Evolutionary conservation across 2,113 vertebrate species (phyloP).

Genomic region (Lasiurus cinereus): DNA sequence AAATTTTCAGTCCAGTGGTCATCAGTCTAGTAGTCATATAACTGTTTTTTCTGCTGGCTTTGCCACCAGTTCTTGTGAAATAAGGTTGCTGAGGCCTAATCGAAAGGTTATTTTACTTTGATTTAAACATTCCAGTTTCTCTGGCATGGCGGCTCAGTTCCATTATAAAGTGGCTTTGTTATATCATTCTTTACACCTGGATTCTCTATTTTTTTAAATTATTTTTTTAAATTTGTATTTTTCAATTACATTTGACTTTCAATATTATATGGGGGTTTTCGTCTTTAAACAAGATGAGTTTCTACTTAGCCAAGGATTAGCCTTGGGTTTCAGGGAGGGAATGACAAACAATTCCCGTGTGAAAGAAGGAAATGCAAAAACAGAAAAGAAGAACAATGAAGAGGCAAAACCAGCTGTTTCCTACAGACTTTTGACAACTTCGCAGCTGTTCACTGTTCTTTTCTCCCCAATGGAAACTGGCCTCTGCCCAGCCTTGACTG

Average conservation of each 20-base stretch:
- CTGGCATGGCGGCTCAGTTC: background rate
- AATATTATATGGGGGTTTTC: background rate
- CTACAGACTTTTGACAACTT: background rate
- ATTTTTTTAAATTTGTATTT: background rate
- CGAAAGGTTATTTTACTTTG: background rate
- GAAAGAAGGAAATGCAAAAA: constrained; percentile 38
- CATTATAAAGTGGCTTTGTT: background rate
- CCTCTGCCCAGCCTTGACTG: no score
- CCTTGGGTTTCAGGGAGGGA: background rate
- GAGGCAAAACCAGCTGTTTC: constrained; percentile 50
- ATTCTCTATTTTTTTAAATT: background rate
- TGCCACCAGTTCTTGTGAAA: background rate
- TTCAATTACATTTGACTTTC: background rate
- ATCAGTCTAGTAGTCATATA: background rate
- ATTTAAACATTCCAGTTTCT: background rate
- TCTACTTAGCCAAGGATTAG: background rate
- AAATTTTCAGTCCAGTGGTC: background rate
- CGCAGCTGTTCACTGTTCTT: background rate
- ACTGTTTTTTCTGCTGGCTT: background rate
- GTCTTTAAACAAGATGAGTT: background rate
- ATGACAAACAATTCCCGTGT: constrained; percentile 40
- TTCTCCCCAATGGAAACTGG: background rate
- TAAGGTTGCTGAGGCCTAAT: background rate
- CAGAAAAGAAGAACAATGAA: background rate
- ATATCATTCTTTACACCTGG: background rate